A percentile compares a stretch with the other conserved stretches of the same genome.
Evolutionary conservation across 2,797 vertebrate species (phyloP).

Genomic region (Clarias laeviceps): DNA sequence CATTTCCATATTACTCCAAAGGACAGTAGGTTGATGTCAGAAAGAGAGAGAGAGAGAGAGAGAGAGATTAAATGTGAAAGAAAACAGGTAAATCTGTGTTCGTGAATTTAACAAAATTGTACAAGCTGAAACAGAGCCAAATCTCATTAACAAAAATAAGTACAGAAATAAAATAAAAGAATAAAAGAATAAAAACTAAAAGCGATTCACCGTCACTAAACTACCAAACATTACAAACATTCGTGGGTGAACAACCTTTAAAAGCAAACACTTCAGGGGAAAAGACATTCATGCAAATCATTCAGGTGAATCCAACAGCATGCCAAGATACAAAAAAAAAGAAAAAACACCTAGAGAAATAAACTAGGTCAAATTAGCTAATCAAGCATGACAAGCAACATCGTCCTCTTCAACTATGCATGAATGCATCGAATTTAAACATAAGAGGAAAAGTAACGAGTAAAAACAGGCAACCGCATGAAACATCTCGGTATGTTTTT

Average conservation of each 20-base stretch:
- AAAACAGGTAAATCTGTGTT: slow-evolving; percentile 30
- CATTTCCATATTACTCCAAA: slow-evolving; percentile 76
- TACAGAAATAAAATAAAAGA: no score
- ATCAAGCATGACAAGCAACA: slow-evolving; percentile 61
- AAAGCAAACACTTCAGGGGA: slow-evolving; percentile 68
- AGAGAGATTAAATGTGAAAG: slow-evolving; percentile 25
- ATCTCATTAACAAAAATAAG: slow-evolving; percentile 43
- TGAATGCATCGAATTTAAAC: neutral
- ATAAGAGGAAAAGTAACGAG: neutral
- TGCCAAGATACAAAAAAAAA: slow-evolving; percentile 52
- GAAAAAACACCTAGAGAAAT: slow-evolving; percentile 77
- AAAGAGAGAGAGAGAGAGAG: slow-evolving; percentile 16
- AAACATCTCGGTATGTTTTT: neutral
- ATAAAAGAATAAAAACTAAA: neutral
- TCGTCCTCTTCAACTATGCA: neutral
- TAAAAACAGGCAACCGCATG: neutral
- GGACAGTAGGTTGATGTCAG: slow-evolving; percentile 59
- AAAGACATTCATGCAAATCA: slow-evolving; percentile 76
- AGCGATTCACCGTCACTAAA: slow-evolving; percentile 52
- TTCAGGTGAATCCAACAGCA: slow-evolving; percentile 79
- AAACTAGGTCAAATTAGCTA: slow-evolving; percentile 73
- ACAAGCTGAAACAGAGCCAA: slow-evolving; percentile 30
- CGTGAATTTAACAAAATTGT: slow-evolving; percentile 32
- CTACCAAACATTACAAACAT: slow-evolving; percentile 67
- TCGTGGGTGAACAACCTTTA: slow-evolving; percentile 75